Conservation (phyloP, 2,113 vertebrate genomes). For the Engystomops pustulosus region DNA sequence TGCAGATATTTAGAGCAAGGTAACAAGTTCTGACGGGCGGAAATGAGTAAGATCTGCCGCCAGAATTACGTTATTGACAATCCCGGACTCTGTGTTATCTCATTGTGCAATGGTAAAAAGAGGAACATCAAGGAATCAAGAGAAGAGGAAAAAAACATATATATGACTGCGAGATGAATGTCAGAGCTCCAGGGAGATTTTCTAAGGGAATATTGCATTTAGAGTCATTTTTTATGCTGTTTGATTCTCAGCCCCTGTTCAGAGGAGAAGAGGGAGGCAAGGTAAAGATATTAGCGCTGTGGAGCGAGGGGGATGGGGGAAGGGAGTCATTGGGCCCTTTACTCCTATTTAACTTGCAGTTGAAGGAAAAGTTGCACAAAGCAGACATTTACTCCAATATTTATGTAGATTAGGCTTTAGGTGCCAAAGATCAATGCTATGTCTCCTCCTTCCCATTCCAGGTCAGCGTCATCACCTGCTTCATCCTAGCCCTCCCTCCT, state of each 20-base stretch:
- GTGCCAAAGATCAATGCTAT: no score
- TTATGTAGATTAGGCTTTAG: no score
- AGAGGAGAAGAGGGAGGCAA: slow-evolving; percentile 1
- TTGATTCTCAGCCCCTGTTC: slow-evolving; percentile 26
- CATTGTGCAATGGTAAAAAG: slow-evolving; percentile 7
- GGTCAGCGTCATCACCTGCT: no score
- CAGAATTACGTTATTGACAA: slow-evolving; percentile 7
- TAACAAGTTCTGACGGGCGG: not conserved
- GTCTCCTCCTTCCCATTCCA: no score
- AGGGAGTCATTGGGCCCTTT: not conserved
- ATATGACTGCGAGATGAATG: slow-evolving; percentile 38
- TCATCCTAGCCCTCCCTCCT: no score
- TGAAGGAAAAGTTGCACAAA: no score
- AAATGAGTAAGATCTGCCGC: not conserved
- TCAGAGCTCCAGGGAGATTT: slow-evolving; percentile 40
- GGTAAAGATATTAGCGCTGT: slow-evolving; percentile 38
- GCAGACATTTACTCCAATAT: no score
- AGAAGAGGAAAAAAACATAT: slow-evolving; percentile 6
- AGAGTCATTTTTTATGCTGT: slow-evolving; percentile 55
- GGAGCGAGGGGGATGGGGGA: no score
- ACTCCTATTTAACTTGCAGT: not conserved
- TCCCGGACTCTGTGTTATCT: slow-evolving; percentile 10
- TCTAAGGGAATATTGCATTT: slow-evolving; percentile 59
- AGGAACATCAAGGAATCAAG: slow-evolving; percentile 26
- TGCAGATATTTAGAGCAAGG: not conserved